Evolutionary conservation across 2,797 vertebrate genomes (phyloP), one percentile per base, ranked within the genome.

Genomic region (Neosilurus mollespiculum): DNA sequence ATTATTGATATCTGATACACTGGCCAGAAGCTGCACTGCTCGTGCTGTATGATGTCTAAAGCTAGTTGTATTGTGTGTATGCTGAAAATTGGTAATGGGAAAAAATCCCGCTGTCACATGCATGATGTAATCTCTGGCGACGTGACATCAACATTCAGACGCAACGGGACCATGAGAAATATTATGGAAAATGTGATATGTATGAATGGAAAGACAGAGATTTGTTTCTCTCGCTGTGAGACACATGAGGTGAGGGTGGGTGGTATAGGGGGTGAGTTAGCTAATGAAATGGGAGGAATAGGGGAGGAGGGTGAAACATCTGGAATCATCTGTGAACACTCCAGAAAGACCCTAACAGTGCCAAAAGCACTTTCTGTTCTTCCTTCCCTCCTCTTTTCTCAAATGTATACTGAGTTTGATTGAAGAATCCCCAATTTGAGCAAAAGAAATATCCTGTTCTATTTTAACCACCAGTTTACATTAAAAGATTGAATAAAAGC

Each of bases 281-380:
- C 58, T 76, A 78, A 83, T 81, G 87, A 88, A 82, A 70, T 53
- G 69, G 81, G 65, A 77, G 77, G 24, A 62, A 81, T 49, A 24
- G 56, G 30, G 26, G 30, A 53, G 61, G 64, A 65, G 71, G 61
- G 49, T 61, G 80, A 81, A 64, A 83, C 73, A 85, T 89, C 83
- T 87, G 87, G 77, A 76, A 89, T 88, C 85, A 89, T 89, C 87
- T 87, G 86, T 75, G 80, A 89, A 84, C 70, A 85, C 69, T 88
- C 88, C 84, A 86, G 66, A 75, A 87, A 58, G 87, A 67, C 78
- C 90, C 90, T 91, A 87, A 89, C 66, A 80, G 83, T 89, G 89
- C 90, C 87, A 92, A 92, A 91, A 91, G 93, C 91, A 94, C 92
- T 90, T 77, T 90, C 86, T 94, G 94, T 94, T 94, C 94, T 88